These are phyloP conservation scores for Anas bahamensis DNA, from an alignment of 2,797 vertebrate genomes.

Conservation along the genomic window DNA sequence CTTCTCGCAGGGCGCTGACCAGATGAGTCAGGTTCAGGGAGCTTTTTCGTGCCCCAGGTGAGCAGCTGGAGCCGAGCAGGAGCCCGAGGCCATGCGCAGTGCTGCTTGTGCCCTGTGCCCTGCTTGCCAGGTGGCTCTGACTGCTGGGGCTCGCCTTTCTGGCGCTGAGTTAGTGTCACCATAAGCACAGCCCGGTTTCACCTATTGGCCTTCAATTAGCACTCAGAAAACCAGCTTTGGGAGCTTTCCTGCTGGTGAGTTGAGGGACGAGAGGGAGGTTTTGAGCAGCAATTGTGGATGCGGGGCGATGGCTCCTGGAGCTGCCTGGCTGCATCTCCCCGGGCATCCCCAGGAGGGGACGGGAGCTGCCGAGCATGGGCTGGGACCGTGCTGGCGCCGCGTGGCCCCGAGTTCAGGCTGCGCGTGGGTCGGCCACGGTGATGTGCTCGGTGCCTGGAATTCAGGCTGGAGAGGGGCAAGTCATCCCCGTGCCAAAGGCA, in stretches of 20 bases:
- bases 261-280: not conserved
- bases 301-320: not conserved
- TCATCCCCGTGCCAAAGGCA: constrained; percentile 82
- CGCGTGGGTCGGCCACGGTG: constrained; percentile 48
- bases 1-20: not conserved
- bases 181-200: not conserved
- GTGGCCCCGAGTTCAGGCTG: not conserved
- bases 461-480: constrained; percentile 66
- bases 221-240: not conserved
- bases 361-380: not conserved
- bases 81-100: not conserved
- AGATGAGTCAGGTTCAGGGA: not conserved
- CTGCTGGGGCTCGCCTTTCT: not conserved
- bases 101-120: not conserved
- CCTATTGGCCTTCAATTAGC: not conserved
- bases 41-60: not conserved
- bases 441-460: constrained; percentile 48
- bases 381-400: not conserved
- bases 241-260: not conserved
- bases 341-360: not conserved
- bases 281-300: not conserved
- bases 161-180: not conserved
- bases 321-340: not conserved
- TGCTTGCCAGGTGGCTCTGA: not conserved
- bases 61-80: not conserved